These are phyloP conservation scores for Champsocephalus gunnari DNA, from an alignment of 2,797 vertebrate genomes.

Conservation along the genomic window DNA sequence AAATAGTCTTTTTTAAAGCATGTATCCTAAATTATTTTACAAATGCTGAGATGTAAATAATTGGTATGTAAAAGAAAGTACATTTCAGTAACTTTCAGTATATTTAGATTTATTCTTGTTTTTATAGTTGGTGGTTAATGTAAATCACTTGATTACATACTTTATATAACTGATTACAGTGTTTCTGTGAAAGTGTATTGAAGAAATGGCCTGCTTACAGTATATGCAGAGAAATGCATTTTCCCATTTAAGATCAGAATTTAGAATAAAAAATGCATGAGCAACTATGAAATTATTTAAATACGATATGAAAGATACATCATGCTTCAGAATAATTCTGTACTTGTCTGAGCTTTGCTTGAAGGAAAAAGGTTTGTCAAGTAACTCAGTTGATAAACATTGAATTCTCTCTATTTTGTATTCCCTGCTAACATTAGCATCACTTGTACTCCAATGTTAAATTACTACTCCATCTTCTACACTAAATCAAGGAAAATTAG, in stretches of 20 bases:
- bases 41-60: not conserved
- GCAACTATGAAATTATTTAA: slow-evolving; percentile 25
- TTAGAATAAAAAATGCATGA: slow-evolving; percentile 14
- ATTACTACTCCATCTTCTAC: not conserved
- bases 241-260: slow-evolving; percentile 7
- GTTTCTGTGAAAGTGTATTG: not conserved
- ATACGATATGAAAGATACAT: slow-evolving; percentile 17
- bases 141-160: not conserved
- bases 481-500: not conserved
- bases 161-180: not conserved
- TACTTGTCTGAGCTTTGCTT: not conserved
- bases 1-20: slow-evolving; percentile 16
- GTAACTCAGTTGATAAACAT: not conserved
- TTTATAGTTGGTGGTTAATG: not conserved
- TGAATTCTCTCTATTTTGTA: not conserved
- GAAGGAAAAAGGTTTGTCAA: not conserved
- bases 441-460: no score
- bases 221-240: not conserved
- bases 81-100: not conserved
- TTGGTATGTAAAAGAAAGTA: not conserved
- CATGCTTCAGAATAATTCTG: not conserved
- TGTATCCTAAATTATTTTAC: slow-evolving; percentile 1
- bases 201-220: not conserved
- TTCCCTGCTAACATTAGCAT: not conserved
- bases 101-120: not conserved